Conservation (phyloP, 2,113 vertebrate genomes). For the Sminthopsis crassicaudata region DNA sequence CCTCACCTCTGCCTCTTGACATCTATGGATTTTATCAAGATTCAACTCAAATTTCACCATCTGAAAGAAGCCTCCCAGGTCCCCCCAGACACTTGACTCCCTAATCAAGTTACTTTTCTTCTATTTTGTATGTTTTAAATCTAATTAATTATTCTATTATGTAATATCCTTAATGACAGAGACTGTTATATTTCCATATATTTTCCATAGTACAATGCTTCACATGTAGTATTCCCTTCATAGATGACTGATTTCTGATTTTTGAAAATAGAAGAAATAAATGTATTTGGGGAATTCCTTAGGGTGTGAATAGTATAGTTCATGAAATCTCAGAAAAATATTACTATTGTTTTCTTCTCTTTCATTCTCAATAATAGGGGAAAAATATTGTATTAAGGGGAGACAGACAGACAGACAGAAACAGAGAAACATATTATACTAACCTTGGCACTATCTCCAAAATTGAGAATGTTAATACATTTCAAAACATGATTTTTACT, state of each 20-base stretch:
- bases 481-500: conserved; percentile 6
- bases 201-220: not conserved
- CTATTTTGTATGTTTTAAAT: not conserved
- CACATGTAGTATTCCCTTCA: not conserved
- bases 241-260: not conserved
- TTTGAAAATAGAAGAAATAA: not conserved
- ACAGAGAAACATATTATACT: not conserved
- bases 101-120: not conserved
- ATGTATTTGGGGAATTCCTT: not conserved
- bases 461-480: conserved; percentile 8
- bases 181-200: not conserved
- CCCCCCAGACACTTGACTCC: not conserved
- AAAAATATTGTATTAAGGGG: too few species aligned
- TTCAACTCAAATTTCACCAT: not conserved
- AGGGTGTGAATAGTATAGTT: not conserved
- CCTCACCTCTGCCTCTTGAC: not conserved
- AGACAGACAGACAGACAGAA: not conserved
- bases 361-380: not conserved
- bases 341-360: not conserved
- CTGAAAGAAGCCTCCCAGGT: not conserved
- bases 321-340: not conserved
- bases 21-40: not conserved
- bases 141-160: not conserved
- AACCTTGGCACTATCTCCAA: not conserved
- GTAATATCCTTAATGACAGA: not conserved